Evolutionary conservation across 2,113 vertebrate species (phyloP).

Genomic region (Dicrurus megarhynchus): DNA sequence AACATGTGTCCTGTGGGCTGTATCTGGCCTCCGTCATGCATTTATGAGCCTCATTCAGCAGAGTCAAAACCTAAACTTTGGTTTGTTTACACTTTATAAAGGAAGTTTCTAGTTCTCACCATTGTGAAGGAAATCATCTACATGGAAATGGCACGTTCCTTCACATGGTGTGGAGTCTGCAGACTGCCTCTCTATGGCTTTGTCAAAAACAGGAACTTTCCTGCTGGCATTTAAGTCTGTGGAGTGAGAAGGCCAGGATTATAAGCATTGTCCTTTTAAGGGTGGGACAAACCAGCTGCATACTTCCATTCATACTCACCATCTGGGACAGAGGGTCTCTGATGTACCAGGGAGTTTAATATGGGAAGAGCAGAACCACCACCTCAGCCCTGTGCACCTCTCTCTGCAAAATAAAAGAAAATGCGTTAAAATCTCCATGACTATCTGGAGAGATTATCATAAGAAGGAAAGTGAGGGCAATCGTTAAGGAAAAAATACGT

Average conservation of each 20-base stretch:
- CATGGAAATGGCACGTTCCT: background rate
- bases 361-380: background rate
- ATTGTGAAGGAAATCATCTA: background rate
- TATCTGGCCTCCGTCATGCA: slow-evolving; percentile 19
- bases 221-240: background rate
- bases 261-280: background rate
- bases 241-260: background rate
- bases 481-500: background rate
- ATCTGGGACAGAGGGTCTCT: background rate
- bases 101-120: background rate
- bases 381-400: background rate
- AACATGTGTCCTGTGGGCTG: background rate
- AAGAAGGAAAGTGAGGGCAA: background rate
- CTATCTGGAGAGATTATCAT: background rate
- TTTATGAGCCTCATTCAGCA: slow-evolving; percentile 26
- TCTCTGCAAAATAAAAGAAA: background rate
- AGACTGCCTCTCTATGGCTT: background rate
- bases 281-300: background rate
- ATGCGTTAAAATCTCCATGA: background rate
- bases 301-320: background rate
- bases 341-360: background rate
- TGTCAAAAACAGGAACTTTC: background rate
- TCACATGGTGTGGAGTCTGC: background rate
- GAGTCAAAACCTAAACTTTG: background rate
- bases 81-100: background rate